These are phyloP conservation scores for Pantherophis vulpinus DNA, from an alignment of 2,797 vertebrate species.

Conservation along the genomic window DNA sequence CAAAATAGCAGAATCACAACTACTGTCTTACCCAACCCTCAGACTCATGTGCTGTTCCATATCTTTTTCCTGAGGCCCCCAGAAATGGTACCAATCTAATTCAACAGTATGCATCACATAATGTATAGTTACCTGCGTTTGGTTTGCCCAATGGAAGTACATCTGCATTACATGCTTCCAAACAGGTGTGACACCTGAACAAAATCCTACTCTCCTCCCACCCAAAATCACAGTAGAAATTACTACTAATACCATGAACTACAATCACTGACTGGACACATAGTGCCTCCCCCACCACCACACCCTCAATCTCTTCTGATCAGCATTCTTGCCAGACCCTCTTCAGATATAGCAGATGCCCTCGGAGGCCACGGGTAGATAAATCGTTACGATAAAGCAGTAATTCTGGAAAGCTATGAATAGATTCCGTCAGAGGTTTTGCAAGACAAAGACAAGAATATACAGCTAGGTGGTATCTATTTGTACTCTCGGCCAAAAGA, in stretches of 20 bases:
- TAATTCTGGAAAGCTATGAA: neutral
- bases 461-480: too few species aligned
- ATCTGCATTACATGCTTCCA: neutral
- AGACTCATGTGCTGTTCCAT: neutral
- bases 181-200: neutral
- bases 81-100: neutral
- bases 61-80: neutral
- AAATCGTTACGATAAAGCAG: neutral
- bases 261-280: neutral
- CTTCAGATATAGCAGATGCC: neutral
- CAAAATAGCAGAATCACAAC: neutral
- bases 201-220: neutral
- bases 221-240: neutral
- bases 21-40: neutral
- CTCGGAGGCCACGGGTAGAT: neutral
- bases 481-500: neutral
- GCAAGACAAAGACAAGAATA: too few species aligned
- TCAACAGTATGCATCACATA: neutral
- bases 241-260: neutral
- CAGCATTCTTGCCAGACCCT: neutral
- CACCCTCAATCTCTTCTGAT: neutral
- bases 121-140: neutral
- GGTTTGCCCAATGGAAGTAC: neutral
- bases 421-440: neutral
- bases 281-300: neutral